Conservation (phyloP, 2,888 invertebrate genomes). For the Drosophila putrida region DNA sequence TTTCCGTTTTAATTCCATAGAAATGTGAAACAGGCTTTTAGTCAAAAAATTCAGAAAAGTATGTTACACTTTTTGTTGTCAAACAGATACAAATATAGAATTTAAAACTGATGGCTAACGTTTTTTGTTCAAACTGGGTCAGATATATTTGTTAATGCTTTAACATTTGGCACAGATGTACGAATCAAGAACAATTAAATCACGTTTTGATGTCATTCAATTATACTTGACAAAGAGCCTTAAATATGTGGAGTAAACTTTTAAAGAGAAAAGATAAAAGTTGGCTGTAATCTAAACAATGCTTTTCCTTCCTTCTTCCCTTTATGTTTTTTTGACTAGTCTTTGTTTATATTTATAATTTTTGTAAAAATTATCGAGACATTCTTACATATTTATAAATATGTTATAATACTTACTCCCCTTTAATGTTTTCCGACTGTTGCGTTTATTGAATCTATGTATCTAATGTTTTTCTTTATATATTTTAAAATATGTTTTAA, state of each 20-base stretch:
- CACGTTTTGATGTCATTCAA: conserved; percentile 1
- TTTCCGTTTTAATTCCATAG: too few relatives aligned
- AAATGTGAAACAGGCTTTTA: too few relatives aligned
- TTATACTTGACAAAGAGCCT: too few relatives aligned
- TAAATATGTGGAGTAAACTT: neutral
- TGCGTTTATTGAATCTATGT: too few relatives aligned
- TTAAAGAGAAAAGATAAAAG: neutral
- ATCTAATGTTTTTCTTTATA: too few relatives aligned
- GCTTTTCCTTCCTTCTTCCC: too few relatives aligned
- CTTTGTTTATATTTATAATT: neutral
- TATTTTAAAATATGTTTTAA: too few relatives aligned
- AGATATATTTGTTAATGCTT: neutral
- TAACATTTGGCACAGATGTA: conserved; percentile 1
- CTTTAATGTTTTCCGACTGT: neutral
- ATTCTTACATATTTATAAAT: conserved; percentile 1
- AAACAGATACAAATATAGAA: neutral
- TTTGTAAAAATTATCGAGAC: neutral
- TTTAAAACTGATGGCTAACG: neutral
- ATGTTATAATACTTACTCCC: neutral
- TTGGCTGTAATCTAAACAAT: too few relatives aligned
- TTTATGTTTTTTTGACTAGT: neutral
- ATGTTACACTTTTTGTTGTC: neutral
- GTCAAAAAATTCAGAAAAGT: neutral
- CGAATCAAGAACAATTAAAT: conserved; percentile 7
- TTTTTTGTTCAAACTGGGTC: neutral